These are phyloP conservation scores for Porites divaricata DNA, from an alignment of 92 coral and sea anemone species.

Conservation along the genomic window DNA sequence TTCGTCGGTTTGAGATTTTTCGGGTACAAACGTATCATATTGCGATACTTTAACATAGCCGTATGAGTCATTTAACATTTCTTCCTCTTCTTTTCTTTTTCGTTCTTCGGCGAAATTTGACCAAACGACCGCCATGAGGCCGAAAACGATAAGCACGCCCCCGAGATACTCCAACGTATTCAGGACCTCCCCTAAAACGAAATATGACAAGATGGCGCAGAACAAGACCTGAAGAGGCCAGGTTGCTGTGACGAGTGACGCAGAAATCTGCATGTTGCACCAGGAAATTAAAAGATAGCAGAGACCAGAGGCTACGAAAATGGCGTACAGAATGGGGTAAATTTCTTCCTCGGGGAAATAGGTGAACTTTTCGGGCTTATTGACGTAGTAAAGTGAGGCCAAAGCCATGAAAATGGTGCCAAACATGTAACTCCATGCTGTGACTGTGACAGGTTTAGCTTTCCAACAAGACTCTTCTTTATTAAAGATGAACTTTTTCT, in stretches of 20 bases:
- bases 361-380: conserved; percentile 72
- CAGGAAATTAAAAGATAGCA: conserved; percentile 81
- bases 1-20: neutral
- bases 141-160: conserved; percentile 61
- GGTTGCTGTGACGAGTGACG: conserved; percentile 80
- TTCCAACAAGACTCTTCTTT: conserved; percentile 69
- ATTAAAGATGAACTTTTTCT: conserved; percentile 73
- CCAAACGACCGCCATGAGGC: conserved; percentile 77
- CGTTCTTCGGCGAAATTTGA: conserved; percentile 67
- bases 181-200: conserved; percentile 71
- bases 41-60: conserved; percentile 65
- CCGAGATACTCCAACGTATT: conserved; percentile 61
- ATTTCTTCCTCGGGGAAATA: conserved; percentile 77
- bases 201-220: conserved; percentile 74
- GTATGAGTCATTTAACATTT: conserved; percentile 5
- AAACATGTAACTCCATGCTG: conserved; percentile 80
- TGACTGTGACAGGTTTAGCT: conserved; percentile 71
- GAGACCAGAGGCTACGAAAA: conserved; percentile 73
- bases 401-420: conserved; percentile 74
- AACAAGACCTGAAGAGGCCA: conserved; percentile 85
- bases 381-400: conserved; percentile 71
- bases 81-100: conserved; percentile 24
- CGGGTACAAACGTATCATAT: conserved; percentile 61
- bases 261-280: conserved; percentile 87
- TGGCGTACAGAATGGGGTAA: conserved; percentile 74